A percentile compares a stretch with the other conserved stretches of the same genome.
These are phyloP conservation scores for Machimus rusticus DNA, from an alignment of 2,888 invertebrate genomes.

Conservation along the genomic window DNA sequence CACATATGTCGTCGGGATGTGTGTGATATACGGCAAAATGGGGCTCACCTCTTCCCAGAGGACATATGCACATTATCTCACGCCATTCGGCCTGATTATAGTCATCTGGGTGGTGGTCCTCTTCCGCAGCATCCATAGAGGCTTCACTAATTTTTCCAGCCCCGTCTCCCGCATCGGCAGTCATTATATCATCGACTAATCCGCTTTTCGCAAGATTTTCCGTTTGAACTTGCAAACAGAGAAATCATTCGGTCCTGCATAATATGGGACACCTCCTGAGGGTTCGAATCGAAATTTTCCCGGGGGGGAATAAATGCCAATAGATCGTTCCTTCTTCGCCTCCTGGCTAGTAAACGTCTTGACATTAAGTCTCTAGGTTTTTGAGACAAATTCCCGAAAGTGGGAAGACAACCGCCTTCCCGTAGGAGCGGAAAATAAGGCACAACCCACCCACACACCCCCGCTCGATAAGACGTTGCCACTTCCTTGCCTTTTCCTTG, in stretches of 20 bases:
- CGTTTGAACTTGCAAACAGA: conserved; percentile 36
- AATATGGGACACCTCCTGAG: neutral
- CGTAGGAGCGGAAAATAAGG: neutral
- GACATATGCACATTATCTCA: conserved; percentile 50
- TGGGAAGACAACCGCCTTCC: neutral
- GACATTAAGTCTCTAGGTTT: conserved; percentile 33
- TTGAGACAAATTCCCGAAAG: neutral
- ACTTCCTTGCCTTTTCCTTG: neutral
- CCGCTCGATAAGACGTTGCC: neutral
- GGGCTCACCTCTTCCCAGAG: neutral
- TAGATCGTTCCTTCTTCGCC: neutral
- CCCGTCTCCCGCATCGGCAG: neutral
- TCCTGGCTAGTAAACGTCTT: conserved; percentile 36
- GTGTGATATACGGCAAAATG: neutral
- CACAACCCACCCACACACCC: neutral
- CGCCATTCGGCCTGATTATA: conserved; percentile 47
- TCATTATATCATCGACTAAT: conserved; percentile 49
- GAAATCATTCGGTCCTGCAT: conserved; percentile 31
- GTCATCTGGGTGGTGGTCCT: neutral
- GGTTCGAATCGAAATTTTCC: neutral
- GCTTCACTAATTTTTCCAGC: neutral
- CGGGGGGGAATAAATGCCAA: neutral
- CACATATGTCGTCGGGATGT: conserved; percentile 14
- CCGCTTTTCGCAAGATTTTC: conserved; percentile 42
- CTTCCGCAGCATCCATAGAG: neutral